A percentile compares a stretch with the other conserved stretches of the same genome.
These are phyloP conservation scores for Acridotheres tristis DNA, from an alignment of 2,797 vertebrate genomes.

Conservation along the genomic window DNA sequence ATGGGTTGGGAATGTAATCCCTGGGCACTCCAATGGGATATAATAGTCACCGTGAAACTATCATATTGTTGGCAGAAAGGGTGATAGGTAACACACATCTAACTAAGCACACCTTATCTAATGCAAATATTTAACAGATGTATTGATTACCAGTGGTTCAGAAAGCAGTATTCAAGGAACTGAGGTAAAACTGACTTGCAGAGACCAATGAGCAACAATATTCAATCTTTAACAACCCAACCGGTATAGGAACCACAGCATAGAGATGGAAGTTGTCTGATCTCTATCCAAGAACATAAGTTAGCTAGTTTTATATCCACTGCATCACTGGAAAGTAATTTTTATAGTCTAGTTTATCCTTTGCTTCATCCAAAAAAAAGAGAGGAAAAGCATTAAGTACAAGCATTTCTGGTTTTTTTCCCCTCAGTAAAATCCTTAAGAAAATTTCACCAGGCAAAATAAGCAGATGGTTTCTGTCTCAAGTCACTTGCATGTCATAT, in stretches of 20 bases:
- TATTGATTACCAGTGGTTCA: not conserved
- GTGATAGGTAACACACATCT: not conserved
- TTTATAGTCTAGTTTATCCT: not conserved
- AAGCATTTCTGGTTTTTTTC: not conserved
- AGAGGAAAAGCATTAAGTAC: not conserved
- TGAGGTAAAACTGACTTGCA: not conserved
- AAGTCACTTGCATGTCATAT: not conserved
- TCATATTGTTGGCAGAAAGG: not conserved
- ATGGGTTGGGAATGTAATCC: accelerated
- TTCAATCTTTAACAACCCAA: not conserved
- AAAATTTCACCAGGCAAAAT: not conserved
- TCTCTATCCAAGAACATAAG: not conserved
- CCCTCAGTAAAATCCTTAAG: not conserved
- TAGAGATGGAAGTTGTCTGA: not conserved
- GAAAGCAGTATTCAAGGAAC: not conserved
- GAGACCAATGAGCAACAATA: not conserved
- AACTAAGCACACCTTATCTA: not conserved
- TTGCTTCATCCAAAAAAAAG: not conserved
- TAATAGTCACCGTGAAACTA: accelerated
- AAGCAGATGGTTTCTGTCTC: not conserved
- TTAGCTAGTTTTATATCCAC: not conserved
- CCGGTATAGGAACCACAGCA: not conserved
- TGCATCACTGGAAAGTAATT: not conserved
- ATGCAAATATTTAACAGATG: not conserved
- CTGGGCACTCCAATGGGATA: not conserved